Evolutionary conservation across 2,888 invertebrate species (phyloP).

Genomic region (Patella depressa): DNA sequence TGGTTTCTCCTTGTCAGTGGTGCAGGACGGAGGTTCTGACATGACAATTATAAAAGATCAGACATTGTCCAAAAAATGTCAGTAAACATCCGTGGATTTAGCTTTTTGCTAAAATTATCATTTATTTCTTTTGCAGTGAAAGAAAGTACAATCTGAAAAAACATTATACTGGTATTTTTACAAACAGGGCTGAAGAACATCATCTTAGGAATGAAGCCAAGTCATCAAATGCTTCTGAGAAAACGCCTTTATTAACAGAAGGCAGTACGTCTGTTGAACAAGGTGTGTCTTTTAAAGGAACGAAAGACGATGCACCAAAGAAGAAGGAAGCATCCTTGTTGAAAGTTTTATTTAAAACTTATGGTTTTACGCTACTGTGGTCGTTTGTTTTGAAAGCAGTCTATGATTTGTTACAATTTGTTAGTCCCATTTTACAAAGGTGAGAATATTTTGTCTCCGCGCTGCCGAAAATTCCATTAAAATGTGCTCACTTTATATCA

Average conservation of each 20-base stretch:
- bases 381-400: conserved; percentile 54
- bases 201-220: too few relatives aligned
- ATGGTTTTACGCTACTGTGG: conserved; percentile 49
- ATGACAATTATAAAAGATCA: too few relatives aligned
- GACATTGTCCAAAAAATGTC: too few relatives aligned
- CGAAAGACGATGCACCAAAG: conserved; percentile 29
- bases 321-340: conserved; percentile 63
- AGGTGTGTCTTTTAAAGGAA: conserved; percentile 30
- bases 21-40: too few relatives aligned
- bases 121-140: too few relatives aligned
- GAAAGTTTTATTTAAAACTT: conserved; percentile 43
- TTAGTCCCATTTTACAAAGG: conserved; percentile 51
- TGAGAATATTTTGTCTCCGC: conserved; percentile 30
- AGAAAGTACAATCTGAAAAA: too few relatives aligned
- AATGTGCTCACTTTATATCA: too few relatives aligned
- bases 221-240: conserved; percentile 22
- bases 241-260: conserved; percentile 33
- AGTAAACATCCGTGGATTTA: too few relatives aligned
- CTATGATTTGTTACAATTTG: conserved; percentile 56
- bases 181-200: too few relatives aligned
- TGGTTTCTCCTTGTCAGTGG: too few relatives aligned
- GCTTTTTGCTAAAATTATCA: too few relatives aligned
- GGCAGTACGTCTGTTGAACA: conserved; percentile 13
- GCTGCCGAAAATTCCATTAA: not conserved
- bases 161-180: too few relatives aligned